Evolutionary conservation across 2,113 vertebrate genomes (phyloP).

Genomic region (Triplophysa dalaica): DNA sequence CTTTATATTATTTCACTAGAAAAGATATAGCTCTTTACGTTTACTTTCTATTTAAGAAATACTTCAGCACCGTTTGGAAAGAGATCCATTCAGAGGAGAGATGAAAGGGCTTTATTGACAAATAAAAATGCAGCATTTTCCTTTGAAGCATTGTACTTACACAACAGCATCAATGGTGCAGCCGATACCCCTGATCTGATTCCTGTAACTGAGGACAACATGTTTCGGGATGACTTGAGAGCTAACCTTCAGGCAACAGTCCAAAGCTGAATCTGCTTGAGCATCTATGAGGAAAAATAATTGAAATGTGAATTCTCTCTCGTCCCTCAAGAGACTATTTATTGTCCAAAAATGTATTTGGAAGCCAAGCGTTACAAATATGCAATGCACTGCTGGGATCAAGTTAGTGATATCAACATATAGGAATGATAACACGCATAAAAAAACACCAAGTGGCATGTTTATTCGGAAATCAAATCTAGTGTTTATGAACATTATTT

Average conservation of each 20-base stretch:
- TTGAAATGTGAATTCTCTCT: not conserved
- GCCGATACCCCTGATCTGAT: conserved; percentile 42
- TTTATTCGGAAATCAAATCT: too few species aligned
- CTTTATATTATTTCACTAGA: not conserved
- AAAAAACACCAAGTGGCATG: too few species aligned
- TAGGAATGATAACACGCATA: too few species aligned
- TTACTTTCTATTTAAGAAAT: not conserved
- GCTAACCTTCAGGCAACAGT: conserved; percentile 56
- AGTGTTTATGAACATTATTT: too few species aligned
- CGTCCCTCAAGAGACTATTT: too few species aligned
- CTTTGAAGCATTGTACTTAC: conserved; percentile 45
- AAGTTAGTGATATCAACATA: not conserved
- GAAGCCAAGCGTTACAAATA: not conserved
- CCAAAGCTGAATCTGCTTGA: conserved; percentile 46
- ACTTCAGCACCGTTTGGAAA: not conserved
- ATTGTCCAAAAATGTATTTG: not conserved
- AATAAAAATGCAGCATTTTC: not conserved
- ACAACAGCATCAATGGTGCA: conserved; percentile 50
- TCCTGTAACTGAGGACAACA: conserved; percentile 25
- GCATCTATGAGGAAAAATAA: not conserved
- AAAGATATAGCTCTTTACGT: not conserved
- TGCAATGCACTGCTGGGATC: not conserved
- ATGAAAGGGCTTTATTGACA: too few species aligned
- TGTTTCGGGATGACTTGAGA: conserved; percentile 6
- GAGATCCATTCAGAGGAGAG: too few species aligned